A percentile compares a stretch with the other conserved stretches of the same genome.
Evolutionary conservation across 2,113 vertebrate species (phyloP).

Genomic region (Channa maculata): DNA sequence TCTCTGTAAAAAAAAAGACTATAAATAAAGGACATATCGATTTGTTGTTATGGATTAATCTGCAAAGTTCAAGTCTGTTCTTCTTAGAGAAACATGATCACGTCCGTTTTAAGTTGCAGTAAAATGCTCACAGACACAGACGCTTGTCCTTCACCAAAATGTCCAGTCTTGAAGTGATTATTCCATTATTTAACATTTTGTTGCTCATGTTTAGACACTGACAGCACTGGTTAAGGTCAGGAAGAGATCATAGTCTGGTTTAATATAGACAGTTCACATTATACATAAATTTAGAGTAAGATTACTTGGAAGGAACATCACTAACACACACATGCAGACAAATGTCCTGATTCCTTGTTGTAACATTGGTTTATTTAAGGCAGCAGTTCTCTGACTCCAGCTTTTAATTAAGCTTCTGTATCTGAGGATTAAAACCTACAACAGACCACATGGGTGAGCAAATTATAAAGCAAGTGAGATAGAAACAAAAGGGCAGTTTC

Average conservation of each 20-base stretch:
- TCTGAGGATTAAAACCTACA: slow-evolving; percentile 21
- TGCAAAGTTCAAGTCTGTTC: background rate
- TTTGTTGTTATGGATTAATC: background rate
- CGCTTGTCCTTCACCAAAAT: no score
- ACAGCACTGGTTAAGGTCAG: no score
- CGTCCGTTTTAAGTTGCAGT: no score
- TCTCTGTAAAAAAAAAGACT: no score
- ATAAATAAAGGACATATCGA: background rate
- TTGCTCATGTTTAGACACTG: no score
- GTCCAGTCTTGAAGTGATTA: no score
- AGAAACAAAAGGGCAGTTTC: slow-evolving; percentile 26
- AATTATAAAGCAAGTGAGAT: slow-evolving; percentile 14
- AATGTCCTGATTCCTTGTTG: background rate
- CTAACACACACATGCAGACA: background rate
- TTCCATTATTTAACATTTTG: background rate
- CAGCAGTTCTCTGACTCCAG: background rate
- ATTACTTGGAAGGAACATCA: background rate
- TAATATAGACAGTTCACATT: no score
- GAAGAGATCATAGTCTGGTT: no score
- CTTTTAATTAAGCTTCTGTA: slow-evolving; percentile 53
- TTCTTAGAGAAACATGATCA: no score
- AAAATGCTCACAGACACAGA: no score
- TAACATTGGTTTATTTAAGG: slow-evolving; percentile 23
- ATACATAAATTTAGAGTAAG: no score
- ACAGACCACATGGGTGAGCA: slow-evolving; percentile 26